Evolutionary conservation across 2,888 invertebrate species (phyloP).

Genomic region (Hirtodrosophila cameraria): DNA sequence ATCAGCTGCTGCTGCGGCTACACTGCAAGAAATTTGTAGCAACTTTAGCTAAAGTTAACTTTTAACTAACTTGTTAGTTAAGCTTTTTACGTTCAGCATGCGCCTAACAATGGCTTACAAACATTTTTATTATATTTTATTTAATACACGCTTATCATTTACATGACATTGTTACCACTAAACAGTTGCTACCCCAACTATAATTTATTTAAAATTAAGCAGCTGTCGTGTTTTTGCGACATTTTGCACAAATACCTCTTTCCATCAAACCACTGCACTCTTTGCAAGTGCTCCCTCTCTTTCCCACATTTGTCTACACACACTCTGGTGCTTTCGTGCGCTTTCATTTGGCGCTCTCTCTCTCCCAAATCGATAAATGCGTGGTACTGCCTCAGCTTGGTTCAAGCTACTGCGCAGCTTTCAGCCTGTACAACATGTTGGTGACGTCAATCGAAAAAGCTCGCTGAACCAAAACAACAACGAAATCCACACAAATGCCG

Average conservation of each 20-base stretch:
- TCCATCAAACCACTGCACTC: background rate
- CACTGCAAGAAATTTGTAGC: constrained; percentile 50
- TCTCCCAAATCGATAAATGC: constrained; percentile 69
- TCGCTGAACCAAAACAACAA: constrained; percentile 61
- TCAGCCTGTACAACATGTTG: constrained; percentile 64
- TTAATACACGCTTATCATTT: too few species aligned
- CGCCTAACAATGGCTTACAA: too few species aligned
- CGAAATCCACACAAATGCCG: constrained; percentile 68
- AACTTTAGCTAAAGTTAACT: background rate
- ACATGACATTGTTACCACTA: too few species aligned
- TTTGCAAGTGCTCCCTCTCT: constrained; percentile 5
- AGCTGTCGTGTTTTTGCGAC: constrained; percentile 53
- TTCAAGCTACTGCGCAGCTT: constrained; percentile 68
- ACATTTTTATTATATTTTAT: background rate
- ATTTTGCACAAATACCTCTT: constrained; percentile 26
- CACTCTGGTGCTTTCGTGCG: constrained; percentile 7
- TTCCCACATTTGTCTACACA: background rate
- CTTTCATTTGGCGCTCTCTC: background rate
- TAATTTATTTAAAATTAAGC: constrained; percentile 7
- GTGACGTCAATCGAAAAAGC: constrained; percentile 83
- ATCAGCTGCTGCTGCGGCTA: constrained; percentile 27
- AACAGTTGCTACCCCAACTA: constrained; percentile 10
- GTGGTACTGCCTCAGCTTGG: constrained; percentile 63
- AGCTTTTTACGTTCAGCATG: too few species aligned
- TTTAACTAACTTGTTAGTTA: background rate